Percentiles rank a stretch among this genome's conserved stretches.
These are phyloP conservation scores for Apogon talboti DNA, from an alignment of 2,797 vertebrate species.

Conservation along the genomic window DNA sequence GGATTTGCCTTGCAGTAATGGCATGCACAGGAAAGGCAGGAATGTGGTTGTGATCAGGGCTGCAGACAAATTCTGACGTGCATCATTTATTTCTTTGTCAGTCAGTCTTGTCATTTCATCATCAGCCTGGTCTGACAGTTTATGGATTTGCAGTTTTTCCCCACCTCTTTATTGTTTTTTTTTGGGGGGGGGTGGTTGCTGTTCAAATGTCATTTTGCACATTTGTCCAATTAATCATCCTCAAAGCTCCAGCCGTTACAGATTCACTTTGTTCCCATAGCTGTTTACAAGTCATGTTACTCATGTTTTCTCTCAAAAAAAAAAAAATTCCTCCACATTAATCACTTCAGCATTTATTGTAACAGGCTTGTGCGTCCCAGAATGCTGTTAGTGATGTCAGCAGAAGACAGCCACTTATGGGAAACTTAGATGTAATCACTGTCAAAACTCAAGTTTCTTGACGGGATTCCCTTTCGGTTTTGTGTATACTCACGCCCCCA, in stretches of 20 bases:
- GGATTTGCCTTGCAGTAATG: not conserved
- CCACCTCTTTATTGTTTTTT: not conserved
- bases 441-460: slow-evolving; percentile 12
- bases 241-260: slow-evolving; percentile 4
- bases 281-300: slow-evolving; percentile 20
- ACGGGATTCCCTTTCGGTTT: slow-evolving; percentile 73
- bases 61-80: slow-evolving; percentile 6
- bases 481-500: slow-evolving; percentile 27
- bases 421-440: slow-evolving; percentile 58
- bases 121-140: not conserved
- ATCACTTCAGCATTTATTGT: slow-evolving; percentile 41
- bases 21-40: no score
- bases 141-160: not conserved
- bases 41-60: not conserved
- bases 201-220: not conserved
- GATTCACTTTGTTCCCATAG: slow-evolving; percentile 13
- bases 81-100: slow-evolving; percentile 1
- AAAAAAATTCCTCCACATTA: slow-evolving; percentile 30
- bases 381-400: slow-evolving; percentile 43
- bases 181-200: not conserved
- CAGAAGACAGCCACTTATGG: slow-evolving; percentile 51
- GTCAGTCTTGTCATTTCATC: not conserved
- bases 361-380: slow-evolving; percentile 17
- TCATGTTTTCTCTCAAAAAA: slow-evolving; percentile 9
- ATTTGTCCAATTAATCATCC: slow-evolving; percentile 18